Evolutionary conservation across 2,797 vertebrate species (phyloP).

Genomic region (Enteromius treurensis): DNA sequence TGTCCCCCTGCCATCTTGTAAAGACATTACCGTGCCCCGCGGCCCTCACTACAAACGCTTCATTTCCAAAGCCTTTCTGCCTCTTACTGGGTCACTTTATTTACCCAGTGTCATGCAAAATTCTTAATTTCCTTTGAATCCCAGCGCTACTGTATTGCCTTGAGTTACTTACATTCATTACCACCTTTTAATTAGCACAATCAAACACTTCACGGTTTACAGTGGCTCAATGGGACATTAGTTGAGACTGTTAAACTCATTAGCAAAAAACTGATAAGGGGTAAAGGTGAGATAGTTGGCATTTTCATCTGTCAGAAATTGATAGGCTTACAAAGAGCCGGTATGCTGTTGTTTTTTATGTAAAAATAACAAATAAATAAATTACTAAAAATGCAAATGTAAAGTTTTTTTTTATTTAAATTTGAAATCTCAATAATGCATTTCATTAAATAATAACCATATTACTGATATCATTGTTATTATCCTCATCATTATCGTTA

Average conservation of each 20-base stretch:
- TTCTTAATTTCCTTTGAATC: conserved; percentile 61
- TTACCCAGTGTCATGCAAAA: conserved; percentile 72
- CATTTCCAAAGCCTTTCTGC: conserved; percentile 52
- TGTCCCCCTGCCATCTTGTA: conserved; percentile 58
- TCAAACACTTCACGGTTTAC: conserved; percentile 62
- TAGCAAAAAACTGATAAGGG: conserved; percentile 34
- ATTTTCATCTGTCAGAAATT: not conserved
- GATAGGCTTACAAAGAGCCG: not conserved
- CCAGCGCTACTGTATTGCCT: conserved; percentile 56
- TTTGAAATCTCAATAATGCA: not conserved
- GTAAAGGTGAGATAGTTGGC: conserved; percentile 17
- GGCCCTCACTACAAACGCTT: conserved; percentile 67
- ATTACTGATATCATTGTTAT: not conserved
- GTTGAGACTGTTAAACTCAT: conserved; percentile 30
- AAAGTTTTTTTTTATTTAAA: not conserved
- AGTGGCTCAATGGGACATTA: conserved; percentile 21
- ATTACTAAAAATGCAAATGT: not conserved
- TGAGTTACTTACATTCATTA: conserved; percentile 46
- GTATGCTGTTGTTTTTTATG: not conserved
- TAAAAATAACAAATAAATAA: not conserved
- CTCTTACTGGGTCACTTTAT: conserved; percentile 60
- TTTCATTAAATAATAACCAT: not conserved
- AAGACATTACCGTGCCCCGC: conserved; percentile 59
- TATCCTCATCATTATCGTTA: not conserved
- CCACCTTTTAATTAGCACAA: conserved; percentile 67